Evolutionary conservation across 2,113 vertebrate genomes (phyloP).

Genomic region (Poicephalus gulielmi): DNA sequence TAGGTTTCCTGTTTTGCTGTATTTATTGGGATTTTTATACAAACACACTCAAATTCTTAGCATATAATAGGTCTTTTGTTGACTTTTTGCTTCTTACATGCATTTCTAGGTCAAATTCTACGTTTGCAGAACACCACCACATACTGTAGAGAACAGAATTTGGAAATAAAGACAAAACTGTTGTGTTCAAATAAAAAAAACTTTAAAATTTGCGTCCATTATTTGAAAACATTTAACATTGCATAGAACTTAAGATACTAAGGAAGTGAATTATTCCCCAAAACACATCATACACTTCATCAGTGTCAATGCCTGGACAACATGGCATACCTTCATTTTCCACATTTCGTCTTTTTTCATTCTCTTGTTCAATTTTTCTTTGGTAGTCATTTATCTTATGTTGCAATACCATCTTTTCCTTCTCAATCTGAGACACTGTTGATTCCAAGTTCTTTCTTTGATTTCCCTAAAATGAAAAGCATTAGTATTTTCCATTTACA

Average conservation of each 20-base stretch:
- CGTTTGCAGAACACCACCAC: neutral
- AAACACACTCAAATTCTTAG: neutral
- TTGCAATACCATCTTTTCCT: slow-evolving; percentile 93
- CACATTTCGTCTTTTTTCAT: slow-evolving; percentile 91
- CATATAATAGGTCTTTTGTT: neutral
- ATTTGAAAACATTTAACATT: neutral
- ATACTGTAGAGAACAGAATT: neutral
- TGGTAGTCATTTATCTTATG: slow-evolving; percentile 92
- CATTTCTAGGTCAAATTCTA: neutral
- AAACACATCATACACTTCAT: neutral
- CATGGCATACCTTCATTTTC: slow-evolving; percentile 90
- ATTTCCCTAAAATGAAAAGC: slow-evolving; percentile 73
- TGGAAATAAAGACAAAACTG: neutral
- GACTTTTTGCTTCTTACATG: neutral
- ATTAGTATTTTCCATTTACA: neutral
- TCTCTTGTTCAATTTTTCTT: slow-evolving; percentile 95
- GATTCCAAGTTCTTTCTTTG: slow-evolving; percentile 87
- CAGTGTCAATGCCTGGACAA: neutral
- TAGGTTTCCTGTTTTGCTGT: neutral
- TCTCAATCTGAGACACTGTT: slow-evolving; percentile 88
- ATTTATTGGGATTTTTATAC: neutral
- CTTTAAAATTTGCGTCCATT: neutral
- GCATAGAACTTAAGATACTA: neutral
- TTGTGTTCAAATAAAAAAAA: neutral
- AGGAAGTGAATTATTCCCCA: neutral